These are phyloP conservation scores for Acrocyrtus sp. DNA, from an alignment of 2,888 invertebrate genomes.

Conservation along the genomic window DNA sequence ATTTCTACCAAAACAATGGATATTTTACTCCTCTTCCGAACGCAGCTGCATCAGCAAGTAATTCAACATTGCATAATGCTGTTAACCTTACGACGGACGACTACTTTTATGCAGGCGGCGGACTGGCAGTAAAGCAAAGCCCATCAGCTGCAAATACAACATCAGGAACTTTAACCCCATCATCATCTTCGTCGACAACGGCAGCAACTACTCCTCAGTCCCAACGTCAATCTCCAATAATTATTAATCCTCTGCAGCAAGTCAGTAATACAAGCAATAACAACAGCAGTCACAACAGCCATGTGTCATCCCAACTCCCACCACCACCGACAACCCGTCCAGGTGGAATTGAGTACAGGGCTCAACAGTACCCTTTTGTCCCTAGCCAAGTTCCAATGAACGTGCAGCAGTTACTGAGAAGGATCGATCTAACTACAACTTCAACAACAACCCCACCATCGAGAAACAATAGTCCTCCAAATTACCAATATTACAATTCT, in stretches of 20 bases:
- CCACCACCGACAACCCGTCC: slow-evolving; percentile 73
- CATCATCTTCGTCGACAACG: too few species aligned
- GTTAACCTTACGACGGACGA: not conserved
- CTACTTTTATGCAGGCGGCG: too few species aligned
- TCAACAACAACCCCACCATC: not conserved
- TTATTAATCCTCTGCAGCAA: not conserved
- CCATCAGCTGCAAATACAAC: not conserved
- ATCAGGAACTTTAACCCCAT: not conserved
- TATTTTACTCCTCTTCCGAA: slow-evolving; percentile 22
- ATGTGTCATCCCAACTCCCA: slow-evolving; percentile 5
- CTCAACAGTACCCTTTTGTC: slow-evolving; percentile 66
- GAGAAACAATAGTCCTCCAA: not conserved
- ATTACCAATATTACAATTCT: not conserved
- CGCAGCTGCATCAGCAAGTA: not conserved
- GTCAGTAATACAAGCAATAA: not conserved
- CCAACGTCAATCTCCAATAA: slow-evolving; percentile 34
- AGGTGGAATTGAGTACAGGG: slow-evolving; percentile 65
- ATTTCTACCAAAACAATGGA: slow-evolving; percentile 25
- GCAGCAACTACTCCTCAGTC: not conserved
- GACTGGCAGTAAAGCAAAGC: too few species aligned
- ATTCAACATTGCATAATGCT: not conserved
- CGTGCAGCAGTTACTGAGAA: slow-evolving; percentile 78
- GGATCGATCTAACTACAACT: slow-evolving; percentile 68
- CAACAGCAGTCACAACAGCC: slow-evolving; percentile 1
- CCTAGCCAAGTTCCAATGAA: slow-evolving; percentile 72